These are phyloP conservation scores for Hyppa rectilinea DNA, from an alignment of 2,888 invertebrate genomes.

Conservation along the genomic window DNA sequence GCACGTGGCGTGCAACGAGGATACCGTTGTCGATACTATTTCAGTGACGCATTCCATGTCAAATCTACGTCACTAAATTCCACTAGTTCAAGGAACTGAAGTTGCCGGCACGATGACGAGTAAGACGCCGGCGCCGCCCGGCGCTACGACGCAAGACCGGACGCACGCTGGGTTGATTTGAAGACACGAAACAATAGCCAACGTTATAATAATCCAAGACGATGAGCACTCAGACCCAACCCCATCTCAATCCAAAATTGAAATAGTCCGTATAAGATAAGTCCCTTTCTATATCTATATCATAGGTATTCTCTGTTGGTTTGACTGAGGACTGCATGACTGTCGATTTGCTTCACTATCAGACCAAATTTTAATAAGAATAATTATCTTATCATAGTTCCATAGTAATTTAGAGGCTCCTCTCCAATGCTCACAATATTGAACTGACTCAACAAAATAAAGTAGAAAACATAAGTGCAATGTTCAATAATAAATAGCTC, in stretches of 20 bases:
- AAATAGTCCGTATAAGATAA: not conserved
- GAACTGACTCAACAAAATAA: not conserved
- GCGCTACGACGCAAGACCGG: not conserved
- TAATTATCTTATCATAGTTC: not conserved
- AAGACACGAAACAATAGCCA: not conserved
- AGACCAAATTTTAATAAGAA: not conserved
- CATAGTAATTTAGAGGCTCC: not conserved
- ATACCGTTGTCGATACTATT: not conserved
- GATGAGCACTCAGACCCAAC: too few species aligned
- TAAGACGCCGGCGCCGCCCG: too few species aligned
- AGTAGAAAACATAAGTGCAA: not conserved
- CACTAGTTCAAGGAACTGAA: not conserved
- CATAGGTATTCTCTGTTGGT: not conserved
- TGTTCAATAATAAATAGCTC: not conserved
- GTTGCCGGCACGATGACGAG: not conserved
- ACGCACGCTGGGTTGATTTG: not conserved
- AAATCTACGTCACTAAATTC: conserved; percentile 11
- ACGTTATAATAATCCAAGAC: not conserved
- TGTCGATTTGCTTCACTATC: not conserved
- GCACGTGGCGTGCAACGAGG: not conserved
- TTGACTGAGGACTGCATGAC: not conserved
- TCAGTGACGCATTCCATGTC: conserved; percentile 16
- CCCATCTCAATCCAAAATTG: too few species aligned
- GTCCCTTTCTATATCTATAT: not conserved
- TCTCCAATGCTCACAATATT: conserved; percentile 1